Evolutionary conservation across 2,113 vertebrate genomes (phyloP).

Genomic region (Leucopsar rothschildi): DNA sequence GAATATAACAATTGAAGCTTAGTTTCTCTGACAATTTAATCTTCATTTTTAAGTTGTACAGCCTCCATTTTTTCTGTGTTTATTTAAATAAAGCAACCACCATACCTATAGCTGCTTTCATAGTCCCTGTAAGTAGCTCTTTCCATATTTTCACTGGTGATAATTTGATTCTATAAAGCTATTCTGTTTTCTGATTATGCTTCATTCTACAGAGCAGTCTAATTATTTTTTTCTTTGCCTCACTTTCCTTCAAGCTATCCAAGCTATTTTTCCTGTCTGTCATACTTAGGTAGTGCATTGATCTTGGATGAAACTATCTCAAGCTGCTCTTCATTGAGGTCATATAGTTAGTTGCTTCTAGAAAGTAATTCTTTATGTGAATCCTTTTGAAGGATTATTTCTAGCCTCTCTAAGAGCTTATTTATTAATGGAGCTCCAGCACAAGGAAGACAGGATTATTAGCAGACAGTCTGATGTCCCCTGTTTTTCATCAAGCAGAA

Average conservation of each 20-base stretch:
- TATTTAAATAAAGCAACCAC: neutral
- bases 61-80: neutral
- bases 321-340: neutral
- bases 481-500: neutral
- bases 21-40: neutral
- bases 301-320: neutral
- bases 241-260: neutral
- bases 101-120: neutral
- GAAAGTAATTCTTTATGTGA: neutral
- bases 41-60: neutral
- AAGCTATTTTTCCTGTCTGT: neutral
- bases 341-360: neutral
- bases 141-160: neutral
- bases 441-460: neutral
- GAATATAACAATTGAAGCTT: neutral
- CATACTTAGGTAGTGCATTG: neutral
- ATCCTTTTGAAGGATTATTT: neutral
- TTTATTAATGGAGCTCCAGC: neutral
- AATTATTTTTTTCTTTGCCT: neutral
- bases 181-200: neutral
- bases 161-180: neutral
- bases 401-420: neutral
- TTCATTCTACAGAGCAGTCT: neutral
- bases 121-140: neutral
- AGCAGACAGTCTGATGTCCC: neutral